These are phyloP conservation scores for Amblyjoppa proteus DNA, from an alignment of 2,888 invertebrate species.

Conservation along the genomic window DNA sequence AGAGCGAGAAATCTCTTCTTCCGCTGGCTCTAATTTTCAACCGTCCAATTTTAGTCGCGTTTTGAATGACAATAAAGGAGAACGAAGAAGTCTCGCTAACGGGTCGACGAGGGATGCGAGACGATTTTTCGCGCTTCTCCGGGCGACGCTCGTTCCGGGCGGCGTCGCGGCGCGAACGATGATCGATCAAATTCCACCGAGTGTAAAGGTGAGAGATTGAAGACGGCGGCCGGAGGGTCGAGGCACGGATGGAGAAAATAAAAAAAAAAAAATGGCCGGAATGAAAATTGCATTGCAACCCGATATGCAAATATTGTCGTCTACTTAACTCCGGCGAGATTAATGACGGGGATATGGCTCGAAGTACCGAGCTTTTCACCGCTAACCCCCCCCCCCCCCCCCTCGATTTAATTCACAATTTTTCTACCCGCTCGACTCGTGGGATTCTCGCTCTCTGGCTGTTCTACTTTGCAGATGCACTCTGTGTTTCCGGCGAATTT, in stretches of 20 bases:
- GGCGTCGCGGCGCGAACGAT: constrained; percentile 40
- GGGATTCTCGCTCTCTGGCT: constrained; percentile 69
- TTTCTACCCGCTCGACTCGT: constrained; percentile 60
- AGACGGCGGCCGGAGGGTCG: constrained; percentile 63
- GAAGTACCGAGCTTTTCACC: constrained; percentile 42
- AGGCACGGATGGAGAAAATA: constrained; percentile 36
- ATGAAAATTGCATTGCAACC: constrained; percentile 77
- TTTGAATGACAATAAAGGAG: constrained; percentile 83
- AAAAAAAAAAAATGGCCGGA: constrained; percentile 40
- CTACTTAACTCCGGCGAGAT: constrained; percentile 80
- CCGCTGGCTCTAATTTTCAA: constrained; percentile 80
- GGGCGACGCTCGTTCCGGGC: constrained; percentile 23
- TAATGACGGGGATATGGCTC: constrained; percentile 76
- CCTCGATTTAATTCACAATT: constrained; percentile 62
- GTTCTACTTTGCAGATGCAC: not conserved
- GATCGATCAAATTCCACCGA: constrained; percentile 73
- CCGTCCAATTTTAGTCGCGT: constrained; percentile 78
- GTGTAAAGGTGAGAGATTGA: constrained; percentile 51
- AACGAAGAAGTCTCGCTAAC: constrained; percentile 18
- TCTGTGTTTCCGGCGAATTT: not conserved
- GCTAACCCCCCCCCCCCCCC: constrained; percentile 11
- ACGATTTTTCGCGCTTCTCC: constrained; percentile 26
- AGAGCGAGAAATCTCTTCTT: constrained; percentile 18
- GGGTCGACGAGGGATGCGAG: not conserved
- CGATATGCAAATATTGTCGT: constrained; percentile 84